Evolutionary conservation across 2,888 invertebrate genomes (phyloP).

Genomic region (Chydorus sphaericus): DNA sequence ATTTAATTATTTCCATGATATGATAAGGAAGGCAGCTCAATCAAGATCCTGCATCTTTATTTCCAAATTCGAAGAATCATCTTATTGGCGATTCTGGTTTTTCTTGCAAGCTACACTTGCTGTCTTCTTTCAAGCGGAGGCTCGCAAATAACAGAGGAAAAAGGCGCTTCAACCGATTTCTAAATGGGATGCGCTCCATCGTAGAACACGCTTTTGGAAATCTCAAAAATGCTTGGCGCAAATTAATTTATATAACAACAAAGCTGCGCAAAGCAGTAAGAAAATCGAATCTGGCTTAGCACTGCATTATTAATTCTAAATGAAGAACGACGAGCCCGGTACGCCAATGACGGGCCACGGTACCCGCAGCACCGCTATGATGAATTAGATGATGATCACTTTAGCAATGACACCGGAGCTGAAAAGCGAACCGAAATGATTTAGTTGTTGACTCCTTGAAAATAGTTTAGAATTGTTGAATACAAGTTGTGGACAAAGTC

Average conservation of each 20-base stretch:
- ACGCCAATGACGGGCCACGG: too few relatives aligned
- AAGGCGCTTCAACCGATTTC: not conserved
- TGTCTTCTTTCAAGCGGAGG: not conserved
- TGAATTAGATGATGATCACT: too few relatives aligned
- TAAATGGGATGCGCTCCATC: not conserved
- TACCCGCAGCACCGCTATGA: too few relatives aligned
- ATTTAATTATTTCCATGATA: too few relatives aligned
- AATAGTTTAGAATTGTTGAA: too few relatives aligned
- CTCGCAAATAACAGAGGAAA: not conserved
- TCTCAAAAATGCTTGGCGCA: not conserved
- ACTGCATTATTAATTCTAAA: not conserved
- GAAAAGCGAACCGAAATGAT: too few relatives aligned
- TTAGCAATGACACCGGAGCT: too few relatives aligned
- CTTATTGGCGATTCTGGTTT: conserved; percentile 6
- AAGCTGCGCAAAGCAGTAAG: not conserved
- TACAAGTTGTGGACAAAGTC: too few relatives aligned
- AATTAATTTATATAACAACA: not conserved
- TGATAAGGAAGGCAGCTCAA: too few relatives aligned
- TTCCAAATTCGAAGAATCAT: not conserved
- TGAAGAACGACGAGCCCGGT: not conserved
- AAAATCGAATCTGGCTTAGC: not conserved
- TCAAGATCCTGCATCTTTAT: not conserved
- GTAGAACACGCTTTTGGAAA: conserved; percentile 2
- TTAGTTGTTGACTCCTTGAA: too few relatives aligned
- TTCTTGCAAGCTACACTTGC: not conserved